A percentile compares a stretch with the other conserved stretches of the same genome.
Evolutionary conservation across 2,888 invertebrate species (phyloP).

Genomic region (Zygogramma bicolorata): DNA sequence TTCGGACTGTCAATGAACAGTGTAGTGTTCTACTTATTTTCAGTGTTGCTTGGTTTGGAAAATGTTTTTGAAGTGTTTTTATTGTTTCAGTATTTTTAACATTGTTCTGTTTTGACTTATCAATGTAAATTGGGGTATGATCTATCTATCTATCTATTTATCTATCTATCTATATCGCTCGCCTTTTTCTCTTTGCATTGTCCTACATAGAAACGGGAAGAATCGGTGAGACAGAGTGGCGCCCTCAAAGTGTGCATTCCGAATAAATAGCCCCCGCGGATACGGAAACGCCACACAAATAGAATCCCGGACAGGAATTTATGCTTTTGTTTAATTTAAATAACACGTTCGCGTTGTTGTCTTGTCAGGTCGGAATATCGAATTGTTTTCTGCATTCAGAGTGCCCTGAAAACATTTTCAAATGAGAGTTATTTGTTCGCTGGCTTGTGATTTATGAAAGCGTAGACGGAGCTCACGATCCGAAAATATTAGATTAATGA

Average conservation of each 20-base stretch:
- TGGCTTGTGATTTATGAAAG: not conserved
- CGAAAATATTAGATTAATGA: not conserved
- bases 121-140: not conserved
- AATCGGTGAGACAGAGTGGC: conserved; percentile 21
- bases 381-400: conserved; percentile 26
- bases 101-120: no score
- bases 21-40: no score
- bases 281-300: conserved; percentile 25
- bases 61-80: no score
- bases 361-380: conserved; percentile 20
- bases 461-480: not conserved
- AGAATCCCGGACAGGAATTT: conserved; percentile 27
- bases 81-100: no score
- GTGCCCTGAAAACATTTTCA: not conserved
- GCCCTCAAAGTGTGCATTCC: conserved; percentile 32
- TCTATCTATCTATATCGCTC: not conserved
- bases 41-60: no score
- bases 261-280: conserved; percentile 31
- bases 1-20: no score
- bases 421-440: conserved; percentile 1
- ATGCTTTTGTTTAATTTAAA: conserved; percentile 36
- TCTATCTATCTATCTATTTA: not conserved
- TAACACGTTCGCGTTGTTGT: conserved; percentile 29
- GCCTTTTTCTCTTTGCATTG: not conserved
- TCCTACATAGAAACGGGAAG: not conserved